Evolutionary conservation across 2,113 vertebrate genomes (phyloP), one percentile per base, ranked within the genome.

Genomic region (Sterrhoptilus dennistouni): DNA sequence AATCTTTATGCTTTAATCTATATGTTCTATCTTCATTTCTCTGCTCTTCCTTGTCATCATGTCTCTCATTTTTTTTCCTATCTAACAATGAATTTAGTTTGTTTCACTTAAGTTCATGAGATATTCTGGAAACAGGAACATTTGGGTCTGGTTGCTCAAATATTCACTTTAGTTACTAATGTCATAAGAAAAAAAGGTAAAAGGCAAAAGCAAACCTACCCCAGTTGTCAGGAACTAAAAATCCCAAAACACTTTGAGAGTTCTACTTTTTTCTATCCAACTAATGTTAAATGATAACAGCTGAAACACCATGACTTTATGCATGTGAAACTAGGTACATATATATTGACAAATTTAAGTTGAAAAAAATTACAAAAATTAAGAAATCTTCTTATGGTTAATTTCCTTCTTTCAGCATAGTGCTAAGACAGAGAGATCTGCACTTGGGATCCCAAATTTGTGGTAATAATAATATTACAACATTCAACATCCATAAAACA

Each of bases 121-220:
- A 40, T 56, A 68, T 33, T 76, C 11, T 52, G 18, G 23, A 71
- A 90, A 33, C 11, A 76, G 20, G 59, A 94, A 60, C 47, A 75
- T 13, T 90, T 82, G 19, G 1, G 0, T 78, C 77, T 84, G 19
- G 18, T 23, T 69, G 11, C 17, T 59, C 9, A 77, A 57, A 87
- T 53, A 38, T 21, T 75, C 33, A 42, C 27, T 28, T 35, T 59
- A 70, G 4, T 33, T 19, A 47, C 7, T 47, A 61, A 38, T 50
- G 2, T 38, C 3, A 45, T 12, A 40, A 40, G 3, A 76, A 83
- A 21, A 21, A 69, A 70, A 27, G 1, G 2, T 36, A 33, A 66
- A 84, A 74, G 1, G 2, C 72, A 82, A 94, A 71, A 17, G 6
- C 8, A 61, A 65, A 50, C 22, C 2, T 0, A 45, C 1, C 0